Conservation (phyloP, 1,140 invertebrate species). For the Octopus sinensis region DNA sequence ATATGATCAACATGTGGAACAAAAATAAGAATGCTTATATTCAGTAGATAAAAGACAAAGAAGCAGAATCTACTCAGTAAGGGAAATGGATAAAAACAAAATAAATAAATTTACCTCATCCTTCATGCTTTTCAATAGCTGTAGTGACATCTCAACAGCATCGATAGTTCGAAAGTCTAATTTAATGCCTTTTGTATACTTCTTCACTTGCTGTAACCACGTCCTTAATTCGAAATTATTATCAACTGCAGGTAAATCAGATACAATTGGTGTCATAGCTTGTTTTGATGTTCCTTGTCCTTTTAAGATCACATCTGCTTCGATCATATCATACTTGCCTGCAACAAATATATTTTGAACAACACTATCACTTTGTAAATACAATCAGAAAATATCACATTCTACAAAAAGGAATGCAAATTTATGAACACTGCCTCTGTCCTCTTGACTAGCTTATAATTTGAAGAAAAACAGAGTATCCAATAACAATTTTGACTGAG, state of each 20-base stretch:
- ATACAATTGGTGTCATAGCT: constrained; percentile 75
- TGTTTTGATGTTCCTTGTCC: constrained; percentile 62
- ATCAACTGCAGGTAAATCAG: constrained; percentile 70
- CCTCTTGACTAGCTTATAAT: too few species aligned
- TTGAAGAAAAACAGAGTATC: too few species aligned
- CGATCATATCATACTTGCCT: constrained; percentile 68
- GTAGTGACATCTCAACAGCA: constrained; percentile 69
- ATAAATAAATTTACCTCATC: constrained; percentile 49
- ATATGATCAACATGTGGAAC: too few species aligned
- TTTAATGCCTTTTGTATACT: constrained; percentile 72
- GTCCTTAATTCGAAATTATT: constrained; percentile 75
- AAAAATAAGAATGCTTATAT: too few species aligned
- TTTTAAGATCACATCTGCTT: constrained; percentile 76
- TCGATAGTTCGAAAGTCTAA: constrained; percentile 83
- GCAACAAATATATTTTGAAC: background rate
- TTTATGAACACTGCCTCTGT: too few species aligned
- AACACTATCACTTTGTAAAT: too few species aligned
- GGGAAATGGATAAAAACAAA: background rate
- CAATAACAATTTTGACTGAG: too few species aligned
- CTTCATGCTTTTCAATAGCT: constrained; percentile 60
- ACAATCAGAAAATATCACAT: too few species aligned
- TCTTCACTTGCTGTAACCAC: constrained; percentile 68
- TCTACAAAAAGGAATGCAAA: too few species aligned
- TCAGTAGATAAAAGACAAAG: too few species aligned
- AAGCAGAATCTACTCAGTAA: background rate